Evolutionary conservation across 2,797 vertebrate species (phyloP).

Genomic region (Botia kubotai): DNA sequence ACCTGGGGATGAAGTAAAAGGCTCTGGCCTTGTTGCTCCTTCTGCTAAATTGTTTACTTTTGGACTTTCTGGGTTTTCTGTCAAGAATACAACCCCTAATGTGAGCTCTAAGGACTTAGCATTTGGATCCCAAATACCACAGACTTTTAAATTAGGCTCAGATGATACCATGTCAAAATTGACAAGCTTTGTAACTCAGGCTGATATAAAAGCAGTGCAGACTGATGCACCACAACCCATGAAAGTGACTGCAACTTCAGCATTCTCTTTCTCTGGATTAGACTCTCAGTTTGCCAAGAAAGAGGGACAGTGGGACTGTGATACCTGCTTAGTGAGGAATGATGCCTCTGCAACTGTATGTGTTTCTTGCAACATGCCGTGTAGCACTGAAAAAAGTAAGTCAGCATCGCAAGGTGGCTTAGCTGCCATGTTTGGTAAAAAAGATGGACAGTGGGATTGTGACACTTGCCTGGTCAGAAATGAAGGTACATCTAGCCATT

Average conservation of each 20-base stretch:
- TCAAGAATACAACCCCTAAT: constrained; percentile 61
- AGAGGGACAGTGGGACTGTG: constrained; percentile 89
- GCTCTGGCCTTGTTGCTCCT: constrained; percentile 10
- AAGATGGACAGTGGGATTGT: constrained; percentile 80
- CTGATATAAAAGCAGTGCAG: constrained; percentile 68
- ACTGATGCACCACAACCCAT: constrained; percentile 41
- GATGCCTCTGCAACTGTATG: constrained; percentile 54
- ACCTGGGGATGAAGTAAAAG: constrained; percentile 71
- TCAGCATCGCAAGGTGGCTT: constrained; percentile 37
- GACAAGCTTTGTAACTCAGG: constrained; percentile 68
- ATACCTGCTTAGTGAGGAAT: constrained; percentile 81
- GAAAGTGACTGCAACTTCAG: constrained; percentile 51
- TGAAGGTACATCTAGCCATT: constrained; percentile 72
- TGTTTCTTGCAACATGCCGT: constrained; percentile 68
- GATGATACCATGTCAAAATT: constrained; percentile 57
- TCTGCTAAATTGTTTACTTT: constrained; percentile 65
- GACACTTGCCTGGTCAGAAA: constrained; percentile 80
- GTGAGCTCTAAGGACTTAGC: constrained; percentile 71
- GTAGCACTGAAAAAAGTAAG: constrained; percentile 25
- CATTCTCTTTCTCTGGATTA: constrained; percentile 57
- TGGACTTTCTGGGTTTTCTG: constrained; percentile 60
- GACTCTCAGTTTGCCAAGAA: constrained; percentile 65
- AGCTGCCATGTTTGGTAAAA: constrained; percentile 68
- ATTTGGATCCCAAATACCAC: constrained; percentile 71
- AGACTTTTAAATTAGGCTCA: constrained; percentile 78